Percentiles rank a stretch among this genome's conserved stretches.
phyloP scores from a whole-genome alignment of 2,797 vertebrate species.

The Rhodeus uyekii region DNA sequence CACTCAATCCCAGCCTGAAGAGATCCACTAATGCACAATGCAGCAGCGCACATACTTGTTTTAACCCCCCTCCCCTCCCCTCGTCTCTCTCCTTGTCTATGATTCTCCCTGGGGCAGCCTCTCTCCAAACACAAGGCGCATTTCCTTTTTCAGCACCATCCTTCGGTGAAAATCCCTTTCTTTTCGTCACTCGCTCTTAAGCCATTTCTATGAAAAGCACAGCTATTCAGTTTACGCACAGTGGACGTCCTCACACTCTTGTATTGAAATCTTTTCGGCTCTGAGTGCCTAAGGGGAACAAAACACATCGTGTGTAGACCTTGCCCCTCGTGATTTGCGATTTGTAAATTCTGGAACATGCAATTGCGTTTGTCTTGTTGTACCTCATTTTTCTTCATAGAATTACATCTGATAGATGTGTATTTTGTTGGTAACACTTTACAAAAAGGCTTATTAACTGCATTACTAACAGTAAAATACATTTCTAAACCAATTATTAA shows the following conservation, averaged over 20 bases:
- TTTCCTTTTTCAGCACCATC: slow-evolving; percentile 64
- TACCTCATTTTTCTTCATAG: not conserved
- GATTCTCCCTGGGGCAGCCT: slow-evolving; percentile 60
- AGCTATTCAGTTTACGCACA: slow-evolving; percentile 61
- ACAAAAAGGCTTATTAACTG: not conserved
- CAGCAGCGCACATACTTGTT: slow-evolving; percentile 58
- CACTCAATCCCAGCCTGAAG: slow-evolving; percentile 57
- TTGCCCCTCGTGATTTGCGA: slow-evolving; percentile 62
- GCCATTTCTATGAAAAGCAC: slow-evolving; percentile 68
- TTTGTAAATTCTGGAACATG: not conserved
- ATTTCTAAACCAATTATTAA: not conserved
- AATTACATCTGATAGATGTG: not conserved
- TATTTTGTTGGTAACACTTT: not conserved
- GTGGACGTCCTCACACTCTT: slow-evolving; percentile 52
- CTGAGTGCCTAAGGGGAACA: slow-evolving; percentile 70
- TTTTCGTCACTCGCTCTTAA: slow-evolving; percentile 53
- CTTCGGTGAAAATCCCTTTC: slow-evolving; percentile 58
- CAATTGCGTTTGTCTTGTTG: not conserved
- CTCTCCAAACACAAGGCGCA: slow-evolving; percentile 55
- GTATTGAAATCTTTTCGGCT: slow-evolving; percentile 62
- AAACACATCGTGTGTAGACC: slow-evolving; percentile 47
- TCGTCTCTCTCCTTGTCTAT: slow-evolving; percentile 41
- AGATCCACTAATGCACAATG: slow-evolving; percentile 66
- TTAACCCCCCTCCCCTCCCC: slow-evolving; percentile 60
- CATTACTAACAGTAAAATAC: not conserved